Base-by-base conservation (phyloP, 2,113 vertebrate species). In the Xiphophorus couchianus region DNA sequence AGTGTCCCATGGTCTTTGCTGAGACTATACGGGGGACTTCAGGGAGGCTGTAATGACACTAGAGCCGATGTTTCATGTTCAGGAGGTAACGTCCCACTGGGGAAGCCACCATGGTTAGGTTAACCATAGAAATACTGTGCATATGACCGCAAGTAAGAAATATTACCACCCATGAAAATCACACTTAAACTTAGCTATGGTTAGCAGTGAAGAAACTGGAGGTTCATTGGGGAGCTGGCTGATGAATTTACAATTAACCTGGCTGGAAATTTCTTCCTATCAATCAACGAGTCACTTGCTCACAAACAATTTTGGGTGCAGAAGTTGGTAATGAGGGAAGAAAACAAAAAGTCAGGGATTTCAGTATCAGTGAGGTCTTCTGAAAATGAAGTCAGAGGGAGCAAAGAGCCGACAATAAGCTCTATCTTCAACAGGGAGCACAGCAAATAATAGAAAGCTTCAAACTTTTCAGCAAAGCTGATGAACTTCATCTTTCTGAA, bases 31-130 rank as follows among this genome's bases (percentile, higher is more conserved):
- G 22, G 62, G 62, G 61, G 69, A 39, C 78, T 73, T 77, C 62
- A 62, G 63, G 76, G 66, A 61, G 73, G 83, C 66, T 62, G 37
- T 87, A 84, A 88, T 81, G 80, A 88, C 81, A 65, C 69, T 19
- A 48, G 74, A 89, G 83, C 84, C 82, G 64, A 69, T 82, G 66
- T 81, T 73, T 82, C 68, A 84, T 76, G 71, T 84, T 78, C 85
- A 58, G 69, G 60, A 89, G 82, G 80, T 84, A 85, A 78, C 66
- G 31, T 69, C 70, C 37, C 66, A 87, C 80, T 85, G 27, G 30
- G 87, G 89, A 89, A 82, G 78, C 76, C 76, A 69, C 84, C 73
- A 39, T 63, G 67, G 80, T 86, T 79, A 73, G 76, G 80, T 77
- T 78, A 29, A 70, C 14, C 69, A 73, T 74, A 66, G 62, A 80